Base-by-base conservation (phyloP, 2,888 invertebrate genomes). In the Trileptium ribeirensis region DNA sequence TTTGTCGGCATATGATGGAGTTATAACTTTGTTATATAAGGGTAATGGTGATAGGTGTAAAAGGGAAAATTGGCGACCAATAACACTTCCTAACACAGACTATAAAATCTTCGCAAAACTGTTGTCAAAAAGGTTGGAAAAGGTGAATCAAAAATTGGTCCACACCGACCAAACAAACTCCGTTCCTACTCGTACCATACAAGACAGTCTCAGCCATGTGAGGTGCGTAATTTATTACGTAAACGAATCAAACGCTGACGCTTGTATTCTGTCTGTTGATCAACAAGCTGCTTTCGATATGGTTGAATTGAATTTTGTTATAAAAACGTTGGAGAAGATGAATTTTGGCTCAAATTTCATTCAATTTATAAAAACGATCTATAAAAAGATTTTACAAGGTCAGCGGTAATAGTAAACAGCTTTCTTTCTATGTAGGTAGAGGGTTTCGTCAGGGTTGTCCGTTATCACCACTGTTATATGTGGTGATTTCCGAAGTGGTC, bases 211-310 rank as follows among this genome's bases (percentile, higher is more conserved):
- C 8, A 51, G 24, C 24, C 51, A 51, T 51, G 51, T 51, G 24
- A 2, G n/a, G 38, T 24, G 39, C n/a, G 37, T 75, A 19, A 8
- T 75, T 15, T 2, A 37, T 38, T 33, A n/a, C 36, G 77, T 36
- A 15, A 34, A 75, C n/a, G 39, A 75, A 2, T 75, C n/a, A 8
- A 75, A 75, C 36, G 38, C 31, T 3, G 38, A 75, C 15, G 36
- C 38, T 39, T 33, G 24, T 24, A 36, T 75, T 38, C 8, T 75
- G 39, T 75, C 77, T 8, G 77, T 75, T n/a, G 77, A 75, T 75
- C 77, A 75, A n/a, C 3, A 75, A 39, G n/a, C 77, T 15, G 77
- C 77, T 38, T 75, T 75, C n/a, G 77, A 75, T 38, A 39, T 75
- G n/a, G 39, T 75, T 3, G 77, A 75, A 38, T 75, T 29, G 36